Evolutionary conservation across 2,797 vertebrate species (phyloP), one percentile per base, ranked within the genome.

Genomic region (Eptatretus atami): DNA sequence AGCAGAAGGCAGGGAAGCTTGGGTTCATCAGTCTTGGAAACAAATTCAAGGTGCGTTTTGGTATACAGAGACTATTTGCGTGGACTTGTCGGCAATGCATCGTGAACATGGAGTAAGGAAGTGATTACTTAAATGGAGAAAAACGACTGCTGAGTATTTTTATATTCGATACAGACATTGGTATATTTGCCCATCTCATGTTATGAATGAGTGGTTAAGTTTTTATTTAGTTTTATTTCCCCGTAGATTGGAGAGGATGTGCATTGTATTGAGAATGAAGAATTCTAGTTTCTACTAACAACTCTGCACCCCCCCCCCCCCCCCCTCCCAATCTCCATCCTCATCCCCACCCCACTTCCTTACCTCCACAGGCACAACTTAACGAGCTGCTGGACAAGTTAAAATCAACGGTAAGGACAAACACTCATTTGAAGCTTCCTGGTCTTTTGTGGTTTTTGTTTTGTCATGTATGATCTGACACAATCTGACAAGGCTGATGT

Each of bases 11-110:
- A 1, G 90, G 90, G 63, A 96, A 96, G 65, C 83, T 96, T 53
- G 77, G 79, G 72, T 95, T 96, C 77, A 96, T 95, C 76, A 95
- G 88, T 1, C 86, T 95, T 52, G 88, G 84, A 61, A 96, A 95
- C 79, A 96, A 96, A 70, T 96, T 95, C 68, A 96, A 86, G 87
- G 90, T 92, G 74, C 76, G 70, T 15, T 15, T 10, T 52, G 6
- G 31, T 12, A 13, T 19, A 61, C 57, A 61, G n/a, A 44, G 4
- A 44, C 31, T 2, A 44, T 44, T 44, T 44, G 6, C 31, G 6
- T 44, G 31, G 31, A 44, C 31, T 8, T 44, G 31, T 44, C 6
- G 31, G 31, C 31, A 44, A 44, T 44, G 31, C 6, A 44, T 44
- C 31, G 31, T 44, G 31, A 44, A 44, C 31, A 44, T 44, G 31